Evolutionary conservation across 2,797 vertebrate species (phyloP).

Genomic region (Crossoptilon crossoptilon): DNA sequence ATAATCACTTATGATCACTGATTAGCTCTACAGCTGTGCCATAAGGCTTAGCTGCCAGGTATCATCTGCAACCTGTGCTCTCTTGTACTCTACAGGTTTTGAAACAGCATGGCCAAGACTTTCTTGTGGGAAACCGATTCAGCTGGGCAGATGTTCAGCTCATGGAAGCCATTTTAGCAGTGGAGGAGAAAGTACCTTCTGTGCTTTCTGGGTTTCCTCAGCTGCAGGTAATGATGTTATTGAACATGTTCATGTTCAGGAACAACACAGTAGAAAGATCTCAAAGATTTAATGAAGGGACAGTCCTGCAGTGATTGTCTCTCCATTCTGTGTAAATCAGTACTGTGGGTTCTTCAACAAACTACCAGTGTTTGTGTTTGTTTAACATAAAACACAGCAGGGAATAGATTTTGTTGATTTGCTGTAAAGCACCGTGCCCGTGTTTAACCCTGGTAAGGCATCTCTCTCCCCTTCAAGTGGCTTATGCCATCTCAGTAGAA

Average conservation of each 20-base stretch:
- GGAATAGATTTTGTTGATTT: not conserved
- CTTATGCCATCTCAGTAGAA: not conserved
- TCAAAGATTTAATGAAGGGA: not conserved
- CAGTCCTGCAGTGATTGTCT: not conserved
- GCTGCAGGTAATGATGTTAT: conserved; percentile 77
- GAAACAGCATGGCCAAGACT: conserved; percentile 61
- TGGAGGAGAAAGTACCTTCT: conserved; percentile 83
- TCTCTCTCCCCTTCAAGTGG: not conserved
- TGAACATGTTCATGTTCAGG: not conserved
- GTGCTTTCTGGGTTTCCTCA: conserved; percentile 80
- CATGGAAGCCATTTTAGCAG: conserved; percentile 84
- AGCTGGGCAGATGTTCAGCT: conserved; percentile 87
- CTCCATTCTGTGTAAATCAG: not conserved
- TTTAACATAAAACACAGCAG: not conserved
- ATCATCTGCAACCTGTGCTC: not conserved
- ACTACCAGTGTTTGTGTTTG: not conserved
- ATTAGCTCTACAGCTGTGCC: not conserved
- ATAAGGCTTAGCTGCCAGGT: not conserved
- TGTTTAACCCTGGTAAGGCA: not conserved
- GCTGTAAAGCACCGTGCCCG: not conserved
- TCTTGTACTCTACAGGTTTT: conserved; percentile 77
- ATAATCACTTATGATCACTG: not conserved
- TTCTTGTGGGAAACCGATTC: conserved; percentile 84
- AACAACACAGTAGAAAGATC: not conserved
- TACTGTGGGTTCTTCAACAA: not conserved